Evolutionary conservation across 1,140 invertebrate species (phyloP), one percentile per base, ranked within the genome.

Genomic region (Drosophila micromelanica): DNA sequence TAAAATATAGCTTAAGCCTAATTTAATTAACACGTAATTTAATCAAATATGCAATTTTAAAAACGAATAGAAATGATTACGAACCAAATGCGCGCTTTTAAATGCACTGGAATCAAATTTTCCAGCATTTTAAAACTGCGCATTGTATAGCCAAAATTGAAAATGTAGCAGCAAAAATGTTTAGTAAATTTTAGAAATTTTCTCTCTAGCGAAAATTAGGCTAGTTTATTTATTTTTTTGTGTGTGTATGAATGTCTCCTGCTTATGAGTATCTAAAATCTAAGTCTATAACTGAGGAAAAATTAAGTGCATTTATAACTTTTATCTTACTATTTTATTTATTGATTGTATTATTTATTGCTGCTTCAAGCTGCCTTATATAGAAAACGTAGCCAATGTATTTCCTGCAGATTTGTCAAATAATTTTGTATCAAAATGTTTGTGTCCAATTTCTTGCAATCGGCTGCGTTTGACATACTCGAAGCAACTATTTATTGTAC

Each of bases 401-500:
- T 65, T 56, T 52, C 49, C 17, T 62, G 75, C 76, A 73, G 68
- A 85, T 74, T 86, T 87, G 75, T 78, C 78, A 86, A 86, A 87
- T 79, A 79, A 89, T 87, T 87, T 87, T 87, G 82, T 87, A 87
- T 87, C 82, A 87, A 87, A 87, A 87, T 87, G 64, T 87, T 87
- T 87, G 85, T 64, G 65, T 64, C 65, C 75, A 82, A 77, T 68
- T 71, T 69, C 77, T 68, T 68, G 79, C 82, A 73, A 56, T 61
- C 30, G 60, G 61, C 46, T 61, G 78, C 61, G 56, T 54, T 57
- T 65, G 17, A 8, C 32, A 51, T 32, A 12, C 59, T 70, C 37
- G 52, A 67, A 51, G n/a, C 59, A 46, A 56, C 43, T 65, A 76
- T 77, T 52, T 70, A 54, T 60, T 52, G 15, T 68, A 32, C 52